phyloP scores from a whole-genome alignment of 2,888 invertebrate genomes.

The Himalopsyche kuldschensis region DNA sequence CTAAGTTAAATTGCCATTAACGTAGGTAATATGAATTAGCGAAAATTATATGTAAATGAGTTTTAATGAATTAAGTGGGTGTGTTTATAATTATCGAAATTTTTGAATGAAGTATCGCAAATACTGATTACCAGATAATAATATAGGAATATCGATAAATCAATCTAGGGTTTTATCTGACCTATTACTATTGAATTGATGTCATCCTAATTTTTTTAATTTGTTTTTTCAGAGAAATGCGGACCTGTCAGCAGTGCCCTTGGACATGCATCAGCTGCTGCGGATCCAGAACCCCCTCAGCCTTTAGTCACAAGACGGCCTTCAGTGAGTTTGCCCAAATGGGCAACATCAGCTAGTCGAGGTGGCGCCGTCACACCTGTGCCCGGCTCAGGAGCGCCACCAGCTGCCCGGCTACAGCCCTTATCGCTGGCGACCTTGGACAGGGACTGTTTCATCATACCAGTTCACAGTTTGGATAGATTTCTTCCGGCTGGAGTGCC shows the following conservation, averaged over 20 bases:
- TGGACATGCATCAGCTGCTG: slow-evolving; percentile 60
- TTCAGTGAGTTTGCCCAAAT: slow-evolving; percentile 59
- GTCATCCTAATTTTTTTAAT: neutral
- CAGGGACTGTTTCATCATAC: slow-evolving; percentile 91
- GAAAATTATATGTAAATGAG: too few relatives aligned
- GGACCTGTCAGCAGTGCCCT: slow-evolving; percentile 66
- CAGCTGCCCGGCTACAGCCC: slow-evolving; percentile 60
- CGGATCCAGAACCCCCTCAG: slow-evolving; percentile 70
- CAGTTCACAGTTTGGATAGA: slow-evolving; percentile 82
- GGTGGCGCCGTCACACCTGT: slow-evolving; percentile 28
- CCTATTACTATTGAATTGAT: too few relatives aligned
- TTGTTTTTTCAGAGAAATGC: slow-evolving; percentile 67
- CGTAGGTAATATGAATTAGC: too few relatives aligned
- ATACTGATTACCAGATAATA: too few relatives aligned
- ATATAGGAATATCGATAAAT: too few relatives aligned
- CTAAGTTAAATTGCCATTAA: too few relatives aligned
- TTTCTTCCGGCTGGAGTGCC: slow-evolving; percentile 90
- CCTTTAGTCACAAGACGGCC: slow-evolving; percentile 71
- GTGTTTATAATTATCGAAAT: too few relatives aligned
- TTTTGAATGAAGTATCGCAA: too few relatives aligned
- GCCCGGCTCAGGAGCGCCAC: slow-evolving; percentile 46
- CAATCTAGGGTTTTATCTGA: too few relatives aligned
- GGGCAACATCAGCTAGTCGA: slow-evolving; percentile 44
- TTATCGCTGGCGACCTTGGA: slow-evolving; percentile 81
- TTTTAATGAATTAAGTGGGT: too few relatives aligned